These are phyloP conservation scores for Nasonia oneida DNA, from an alignment of 2,888 invertebrate genomes.

Conservation along the genomic window DNA sequence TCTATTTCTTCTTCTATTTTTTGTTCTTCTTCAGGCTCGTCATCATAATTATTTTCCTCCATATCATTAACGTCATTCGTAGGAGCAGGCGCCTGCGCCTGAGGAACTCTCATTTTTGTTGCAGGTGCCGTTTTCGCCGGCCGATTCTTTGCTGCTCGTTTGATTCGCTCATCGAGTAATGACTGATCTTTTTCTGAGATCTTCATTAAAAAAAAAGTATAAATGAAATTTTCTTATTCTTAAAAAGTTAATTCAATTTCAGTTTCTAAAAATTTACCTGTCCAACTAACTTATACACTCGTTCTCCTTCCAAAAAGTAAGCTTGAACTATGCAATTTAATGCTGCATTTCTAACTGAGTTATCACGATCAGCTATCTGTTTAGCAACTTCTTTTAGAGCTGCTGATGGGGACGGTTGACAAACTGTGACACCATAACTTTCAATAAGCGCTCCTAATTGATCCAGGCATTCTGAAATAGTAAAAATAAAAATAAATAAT, in stretches of 20 bases:
- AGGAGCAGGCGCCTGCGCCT: slow-evolving; percentile 72
- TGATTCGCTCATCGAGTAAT: slow-evolving; percentile 96
- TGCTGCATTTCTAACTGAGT: slow-evolving; percentile 96
- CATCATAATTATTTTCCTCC: slow-evolving; percentile 76
- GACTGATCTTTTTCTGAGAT: slow-evolving; percentile 97
- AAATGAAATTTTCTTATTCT: slow-evolving; percentile 32
- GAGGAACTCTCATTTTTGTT: slow-evolving; percentile 78
- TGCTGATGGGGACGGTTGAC: slow-evolving; percentile 88
- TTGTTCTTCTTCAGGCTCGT: slow-evolving; percentile 73
- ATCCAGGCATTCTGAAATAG: slow-evolving; percentile 90
- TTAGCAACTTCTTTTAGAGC: slow-evolving; percentile 95
- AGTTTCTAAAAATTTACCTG: slow-evolving; percentile 81
- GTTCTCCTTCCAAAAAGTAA: slow-evolving; percentile 94
- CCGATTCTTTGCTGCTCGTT: slow-evolving; percentile 88
- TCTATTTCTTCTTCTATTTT: slow-evolving; percentile 64
- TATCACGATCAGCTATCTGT: slow-evolving; percentile 97
- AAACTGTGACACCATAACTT: slow-evolving; percentile 90
- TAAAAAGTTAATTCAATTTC: slow-evolving; percentile 3
- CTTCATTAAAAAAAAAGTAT: slow-evolving; percentile 76
- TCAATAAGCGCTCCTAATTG: slow-evolving; percentile 93
- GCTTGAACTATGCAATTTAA: slow-evolving; percentile 95
- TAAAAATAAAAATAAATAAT: not conserved
- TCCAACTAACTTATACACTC: slow-evolving; percentile 94
- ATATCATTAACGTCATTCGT: slow-evolving; percentile 76
- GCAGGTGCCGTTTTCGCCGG: slow-evolving; percentile 80